Percentiles rank a stretch among this genome's conserved stretches.
phyloP scores from a whole-genome alignment of 2,888 invertebrate species.

The Beris chalybata region DNA sequence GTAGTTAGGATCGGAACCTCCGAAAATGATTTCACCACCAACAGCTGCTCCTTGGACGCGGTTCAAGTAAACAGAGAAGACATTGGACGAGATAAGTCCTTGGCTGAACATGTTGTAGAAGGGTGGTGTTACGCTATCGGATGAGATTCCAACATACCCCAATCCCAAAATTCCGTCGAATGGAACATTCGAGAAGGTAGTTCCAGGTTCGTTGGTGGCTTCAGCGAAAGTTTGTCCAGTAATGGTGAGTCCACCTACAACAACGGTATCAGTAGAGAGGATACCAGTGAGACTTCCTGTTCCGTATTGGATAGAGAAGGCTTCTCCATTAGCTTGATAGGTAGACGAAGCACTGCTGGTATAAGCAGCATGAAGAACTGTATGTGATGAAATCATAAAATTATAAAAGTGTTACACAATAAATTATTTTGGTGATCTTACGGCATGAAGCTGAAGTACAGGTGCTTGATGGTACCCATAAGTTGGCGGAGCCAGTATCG shows the following conservation, averaged over 20 bases:
- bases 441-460: constrained; percentile 62
- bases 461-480: constrained; percentile 89
- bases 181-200: constrained; percentile 91
- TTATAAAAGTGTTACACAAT: too few species aligned
- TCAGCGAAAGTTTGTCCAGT: constrained; percentile 87
- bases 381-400: too few species aligned
- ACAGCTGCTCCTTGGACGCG: constrained; percentile 69
- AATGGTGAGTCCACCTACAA: constrained; percentile 65
- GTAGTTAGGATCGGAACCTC: constrained; percentile 90
- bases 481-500: constrained; percentile 94
- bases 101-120: constrained; percentile 90
- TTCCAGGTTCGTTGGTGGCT: constrained; percentile 86
- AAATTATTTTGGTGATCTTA: background rate
- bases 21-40: constrained; percentile 90
- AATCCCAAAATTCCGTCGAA: constrained; percentile 95
- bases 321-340: constrained; percentile 8
- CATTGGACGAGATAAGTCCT: constrained; percentile 66
- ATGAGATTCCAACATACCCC: constrained; percentile 81
- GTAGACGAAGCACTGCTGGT: constrained; percentile 3
- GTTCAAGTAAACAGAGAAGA: constrained; percentile 95
- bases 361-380: constrained; percentile 60
- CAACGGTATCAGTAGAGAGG: constrained; percentile 65
- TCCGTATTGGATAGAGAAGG: constrained; percentile 41
- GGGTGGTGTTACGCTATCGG: constrained; percentile 82
- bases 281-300: constrained; percentile 74